These are phyloP conservation scores for Caenorhabditis sp. DNA, from an alignment of 2,888 invertebrate species.

Conservation along the genomic window DNA sequence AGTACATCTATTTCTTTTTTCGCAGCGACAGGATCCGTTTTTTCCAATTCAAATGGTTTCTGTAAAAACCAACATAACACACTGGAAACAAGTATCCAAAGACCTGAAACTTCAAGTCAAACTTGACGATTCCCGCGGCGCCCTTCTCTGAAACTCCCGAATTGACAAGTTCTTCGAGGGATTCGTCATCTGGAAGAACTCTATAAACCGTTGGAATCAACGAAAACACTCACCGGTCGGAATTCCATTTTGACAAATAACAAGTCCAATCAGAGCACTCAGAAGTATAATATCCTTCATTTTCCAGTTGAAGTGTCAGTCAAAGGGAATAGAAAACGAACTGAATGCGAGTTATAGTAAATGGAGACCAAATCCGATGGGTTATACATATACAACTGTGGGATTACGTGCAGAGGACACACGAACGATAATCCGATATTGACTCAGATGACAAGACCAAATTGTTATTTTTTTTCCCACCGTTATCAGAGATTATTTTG, in stretches of 20 bases:
- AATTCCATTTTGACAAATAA: not conserved
- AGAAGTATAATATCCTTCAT: not conserved
- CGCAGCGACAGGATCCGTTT: conserved; percentile 27
- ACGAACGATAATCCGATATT: not conserved
- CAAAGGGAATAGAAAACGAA: not conserved
- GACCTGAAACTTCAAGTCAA: conserved; percentile 32
- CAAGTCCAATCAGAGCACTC: not conserved
- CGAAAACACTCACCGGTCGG: conserved; percentile 14
- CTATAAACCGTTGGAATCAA: not conserved
- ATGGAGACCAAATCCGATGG: not conserved
- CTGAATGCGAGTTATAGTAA: not conserved
- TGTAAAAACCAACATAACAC: conserved; percentile 11
- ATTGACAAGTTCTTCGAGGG: conserved; percentile 25
- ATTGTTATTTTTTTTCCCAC: not conserved
- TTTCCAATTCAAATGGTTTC: conserved; percentile 46
- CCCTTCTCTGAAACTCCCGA: conserved; percentile 33
- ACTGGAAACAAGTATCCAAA: too few species aligned
- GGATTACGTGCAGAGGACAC: conserved; percentile 7
- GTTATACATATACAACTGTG: too few species aligned
- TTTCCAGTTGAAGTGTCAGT: not conserved
- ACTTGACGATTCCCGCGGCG: conserved; percentile 41
- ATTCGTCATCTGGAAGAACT: conserved; percentile 41
- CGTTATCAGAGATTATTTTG: not conserved
- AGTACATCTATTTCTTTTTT: conserved; percentile 31
- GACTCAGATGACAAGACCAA: not conserved